Base-by-base conservation (phyloP, 2,888 invertebrate genomes). In the Mechanitis messenoides region DNA sequence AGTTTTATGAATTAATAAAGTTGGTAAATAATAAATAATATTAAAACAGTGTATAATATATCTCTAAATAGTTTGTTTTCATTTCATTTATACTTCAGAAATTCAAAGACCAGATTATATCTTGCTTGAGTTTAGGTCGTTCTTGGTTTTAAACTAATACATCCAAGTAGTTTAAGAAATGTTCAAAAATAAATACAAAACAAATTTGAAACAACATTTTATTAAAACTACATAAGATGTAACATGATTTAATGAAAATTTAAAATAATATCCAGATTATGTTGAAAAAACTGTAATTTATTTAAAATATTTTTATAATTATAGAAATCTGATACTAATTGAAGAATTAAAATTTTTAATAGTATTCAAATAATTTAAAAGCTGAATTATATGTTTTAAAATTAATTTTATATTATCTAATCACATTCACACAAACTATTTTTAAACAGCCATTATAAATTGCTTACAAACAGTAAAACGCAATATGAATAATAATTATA, bases 201-300 rank as follows among this genome's bases (percentile, higher is more conserved):
- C 20, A 20, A 20, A 45, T 50, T 59, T 53, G 53, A 57, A 67
- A 55, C 64, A 67, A 62, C 65, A 61, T 57, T 67, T 67, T 67
- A 65, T 59, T 64, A 60, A 57, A 63, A 35, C 56, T 59, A 54
- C 33, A 45, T 42, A 63, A 4, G 6, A 47, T 47, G n/a, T 3
- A 55, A 55, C 53, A 55, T 55, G 50, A 60, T 54, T 60, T 60
- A 46, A 45, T 33, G 50, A 60, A 56, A 63, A 46, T 46, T 57
- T 45, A 61, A 55, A 63, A 58, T 33, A 53, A 53, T 6, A 42
- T 47, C 33, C 33, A 57, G 20, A 57, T 33, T 12, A n/a, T 53
- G 47, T 20, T 56, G 46, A 33, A 35, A 60, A 56, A 11, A 55
- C 12, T 60, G 31, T 47, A 47, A 47, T 47, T n/a, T 20, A n/a